Conservation (phyloP, 2,888 invertebrate species). For the Lasius fuliginosus region DNA sequence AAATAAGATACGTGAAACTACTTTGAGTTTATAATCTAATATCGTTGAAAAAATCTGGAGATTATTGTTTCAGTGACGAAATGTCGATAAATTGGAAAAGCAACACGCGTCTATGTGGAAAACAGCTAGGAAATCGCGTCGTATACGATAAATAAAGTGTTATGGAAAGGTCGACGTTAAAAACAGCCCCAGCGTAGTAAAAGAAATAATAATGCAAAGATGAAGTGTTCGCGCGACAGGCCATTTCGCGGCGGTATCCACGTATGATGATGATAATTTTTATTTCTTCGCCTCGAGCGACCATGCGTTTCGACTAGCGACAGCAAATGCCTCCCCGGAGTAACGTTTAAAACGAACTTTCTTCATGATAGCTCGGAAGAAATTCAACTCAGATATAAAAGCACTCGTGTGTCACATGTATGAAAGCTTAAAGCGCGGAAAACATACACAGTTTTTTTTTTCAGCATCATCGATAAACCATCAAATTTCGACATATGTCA, state of each 20-base stretch:
- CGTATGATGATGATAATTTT: constrained; percentile 53
- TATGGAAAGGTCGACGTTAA: constrained; percentile 42
- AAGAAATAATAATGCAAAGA: constrained; percentile 54
- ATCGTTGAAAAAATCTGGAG: not conserved
- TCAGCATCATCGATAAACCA: not conserved
- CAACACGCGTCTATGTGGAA: not conserved
- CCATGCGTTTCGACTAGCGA: constrained; percentile 5
- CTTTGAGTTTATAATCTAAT: constrained; percentile 14
- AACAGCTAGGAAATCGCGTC: constrained; percentile 34
- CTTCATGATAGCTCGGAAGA: constrained; percentile 52
- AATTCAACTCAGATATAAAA: constrained; percentile 51
- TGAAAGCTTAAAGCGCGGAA: not conserved
- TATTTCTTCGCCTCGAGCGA: constrained; percentile 38
- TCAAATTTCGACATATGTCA: not conserved
- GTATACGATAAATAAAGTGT: constrained; percentile 28
- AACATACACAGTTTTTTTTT: not conserved
- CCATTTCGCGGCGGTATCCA: constrained; percentile 41
- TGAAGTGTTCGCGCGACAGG: constrained; percentile 34
- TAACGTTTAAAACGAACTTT: constrained; percentile 64
- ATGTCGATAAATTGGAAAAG: constrained; percentile 38
- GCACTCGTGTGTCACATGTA: not conserved
- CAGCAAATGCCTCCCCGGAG: constrained; percentile 64
- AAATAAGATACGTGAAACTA: not conserved
- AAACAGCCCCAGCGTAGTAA: constrained; percentile 26
- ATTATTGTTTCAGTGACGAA: constrained; percentile 23